Base-by-base conservation (phyloP, 2,888 invertebrate species). In the Drosophila incognita region DNA sequence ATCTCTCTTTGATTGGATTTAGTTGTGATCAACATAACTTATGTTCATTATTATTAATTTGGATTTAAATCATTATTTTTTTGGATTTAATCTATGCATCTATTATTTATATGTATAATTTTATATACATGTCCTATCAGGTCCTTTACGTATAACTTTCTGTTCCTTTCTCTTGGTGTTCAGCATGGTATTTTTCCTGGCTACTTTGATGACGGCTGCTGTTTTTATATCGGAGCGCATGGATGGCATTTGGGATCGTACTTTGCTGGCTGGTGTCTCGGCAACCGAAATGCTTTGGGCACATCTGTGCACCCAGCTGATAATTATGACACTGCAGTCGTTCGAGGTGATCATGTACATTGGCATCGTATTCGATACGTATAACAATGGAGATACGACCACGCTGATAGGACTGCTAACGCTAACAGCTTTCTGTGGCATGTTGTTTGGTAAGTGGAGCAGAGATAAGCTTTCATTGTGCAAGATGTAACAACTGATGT, bases 181-280 rank as follows among this genome's bases (percentile, higher is more conserved):
- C 93, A 98, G 98, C 33, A 95, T 97, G 87, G 95, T 97, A 42
- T 98, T 97, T 94, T 97, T 98, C 94, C 93, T 98, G 93, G 96
- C 98, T 0, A 96, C 97, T 0, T 95, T 97, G 48, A 95, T 97
- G 91, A 97, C 98, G 0, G 96, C 97, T 0, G 95, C 97, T 2
- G 95, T 97, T 29, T 96, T 98, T 90, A 96, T 97, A 74, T 94
- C 96, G 0, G 97, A 97, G 91, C 95, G 96, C 40, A 94, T 95
- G 83, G 97, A 97, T 91, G 97, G 98, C 6, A 95, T 98, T 74
- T 96, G 98, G 96, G 97, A 98, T 91, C 94, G 98, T 70, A 97
- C 96, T 66, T 94, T 97, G 1, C 97, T 98, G 8, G 97, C 98
- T 75, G 98, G 98, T 11, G 97, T 98, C 15, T 95, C 95, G 48